A percentile compares a stretch with the other conserved stretches of the same genome.
Evolutionary conservation across 2,113 vertebrate species (phyloP).

Genomic region (Lepisosteus oculatus): DNA sequence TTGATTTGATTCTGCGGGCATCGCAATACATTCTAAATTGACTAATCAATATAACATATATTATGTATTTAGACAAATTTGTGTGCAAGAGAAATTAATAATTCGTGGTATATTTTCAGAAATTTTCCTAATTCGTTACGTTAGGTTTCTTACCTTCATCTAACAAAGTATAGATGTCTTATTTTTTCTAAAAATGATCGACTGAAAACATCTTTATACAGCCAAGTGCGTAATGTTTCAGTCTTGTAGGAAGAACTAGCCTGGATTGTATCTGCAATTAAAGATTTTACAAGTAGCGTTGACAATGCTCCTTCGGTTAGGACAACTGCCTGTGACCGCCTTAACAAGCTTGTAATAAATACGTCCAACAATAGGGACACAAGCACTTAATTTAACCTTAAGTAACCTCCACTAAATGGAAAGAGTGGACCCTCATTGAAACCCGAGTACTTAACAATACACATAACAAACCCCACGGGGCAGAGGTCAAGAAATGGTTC

Average conservation of each 20-base stretch:
- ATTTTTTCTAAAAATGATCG: too few relatives aligned
- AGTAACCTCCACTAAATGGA: constrained; percentile 21
- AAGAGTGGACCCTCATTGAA: constrained; percentile 35
- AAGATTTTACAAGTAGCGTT: neutral
- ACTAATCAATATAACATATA: too few relatives aligned
- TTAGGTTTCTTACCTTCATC: too few relatives aligned
- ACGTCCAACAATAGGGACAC: constrained; percentile 26
- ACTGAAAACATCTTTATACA: neutral
- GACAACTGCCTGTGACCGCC: constrained; percentile 10
- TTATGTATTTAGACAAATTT: too few relatives aligned
- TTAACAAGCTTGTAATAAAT: constrained; percentile 31
- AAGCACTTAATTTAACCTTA: constrained; percentile 36
- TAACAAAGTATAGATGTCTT: too few relatives aligned
- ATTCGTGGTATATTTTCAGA: too few relatives aligned
- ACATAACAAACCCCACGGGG: constrained; percentile 33
- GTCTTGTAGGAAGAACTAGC: neutral
- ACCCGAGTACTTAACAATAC: constrained; percentile 35
- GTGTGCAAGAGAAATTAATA: too few relatives aligned
- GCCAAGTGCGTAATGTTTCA: neutral
- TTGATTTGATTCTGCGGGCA: too few relatives aligned
- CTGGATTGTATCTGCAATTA: constrained; percentile 11
- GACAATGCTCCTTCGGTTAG: neutral
- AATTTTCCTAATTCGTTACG: too few relatives aligned
- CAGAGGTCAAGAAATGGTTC: constrained; percentile 35
- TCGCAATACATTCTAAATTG: too few relatives aligned